Evolutionary conservation across 1,140 invertebrate species (phyloP), one percentile per base, ranked within the genome.

Genomic region (Capitella teleta): DNA sequence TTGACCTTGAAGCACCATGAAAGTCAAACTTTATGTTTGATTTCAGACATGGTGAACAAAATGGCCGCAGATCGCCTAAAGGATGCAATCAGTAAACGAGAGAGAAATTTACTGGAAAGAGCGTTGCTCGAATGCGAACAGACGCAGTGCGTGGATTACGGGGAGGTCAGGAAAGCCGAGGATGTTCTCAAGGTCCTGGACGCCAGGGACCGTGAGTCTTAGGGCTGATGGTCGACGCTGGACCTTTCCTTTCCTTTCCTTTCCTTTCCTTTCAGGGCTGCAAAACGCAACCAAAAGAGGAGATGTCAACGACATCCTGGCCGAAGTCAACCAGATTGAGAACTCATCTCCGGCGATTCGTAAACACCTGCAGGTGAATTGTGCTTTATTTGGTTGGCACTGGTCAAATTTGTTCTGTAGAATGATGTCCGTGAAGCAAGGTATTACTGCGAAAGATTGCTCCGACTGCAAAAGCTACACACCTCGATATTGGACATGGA

Each of bases 401-500:
- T 32, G 8, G 30, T 10, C 30, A 32, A 32, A 8, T n/a, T 32
- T 32, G n/a, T n/a, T 25, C 40, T 51, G 23, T 43, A 51, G 42
- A 18, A 46, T 14, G 50, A 51, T 25, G 26, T 40, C n/a, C 26
- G 41, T 21, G 41, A 45, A 24, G 42, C 50, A 18, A 28, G 34
- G 24, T 51, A 45, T 43, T 34, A 30, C 24, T 16, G 36, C 16
- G 50, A 51, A 14, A 36, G 24, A 18, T 8, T 51, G 14, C 16
- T 18, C 28, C 37, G 50, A 28, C 25, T 43, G 21, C 16, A 23
- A 30, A 19, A 16, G 19, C 26, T 34, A 14, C 23, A 34, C 16
- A 21, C 34, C 5, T 36, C 16, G 5, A 52, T 52, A 34, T 26
- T 52, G 19, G 37, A 52, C 42, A 47, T 52, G 43, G 51, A 52